These are phyloP conservation scores for Peribatodes rhomboidaria DNA, from an alignment of 2,888 invertebrate genomes.

Conservation along the genomic window DNA sequence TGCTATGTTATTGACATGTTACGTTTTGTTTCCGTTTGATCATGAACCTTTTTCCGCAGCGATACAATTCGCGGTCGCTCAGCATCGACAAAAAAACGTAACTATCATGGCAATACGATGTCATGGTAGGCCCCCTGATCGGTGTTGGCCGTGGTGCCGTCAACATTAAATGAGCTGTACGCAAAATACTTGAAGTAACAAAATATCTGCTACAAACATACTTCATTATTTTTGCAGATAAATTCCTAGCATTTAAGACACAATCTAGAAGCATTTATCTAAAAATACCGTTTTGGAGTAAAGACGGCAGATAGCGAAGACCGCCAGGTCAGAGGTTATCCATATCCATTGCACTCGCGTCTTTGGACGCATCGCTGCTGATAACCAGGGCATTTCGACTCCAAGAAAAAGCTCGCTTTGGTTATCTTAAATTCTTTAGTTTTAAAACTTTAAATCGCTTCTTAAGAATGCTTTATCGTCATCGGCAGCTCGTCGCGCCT, in stretches of 20 bases:
- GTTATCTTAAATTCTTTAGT: slow-evolving; percentile 23
- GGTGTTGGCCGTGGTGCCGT: too few relatives aligned
- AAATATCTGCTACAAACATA: not conserved
- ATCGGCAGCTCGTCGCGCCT: not conserved
- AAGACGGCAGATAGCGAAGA: slow-evolving; percentile 34
- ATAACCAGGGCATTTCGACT: slow-evolving; percentile 21
- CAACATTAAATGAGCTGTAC: too few relatives aligned
- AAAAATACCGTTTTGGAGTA: slow-evolving; percentile 43
- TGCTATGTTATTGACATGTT: too few relatives aligned
- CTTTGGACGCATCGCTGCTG: slow-evolving; percentile 30
- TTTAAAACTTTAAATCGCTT: slow-evolving; percentile 11
- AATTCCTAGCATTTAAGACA: not conserved
- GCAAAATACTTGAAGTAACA: not conserved
- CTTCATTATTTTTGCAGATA: not conserved
- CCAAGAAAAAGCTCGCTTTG: slow-evolving; percentile 16
- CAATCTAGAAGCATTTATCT: slow-evolving; percentile 29
- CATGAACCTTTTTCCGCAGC: too few relatives aligned
- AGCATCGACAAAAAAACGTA: too few relatives aligned
- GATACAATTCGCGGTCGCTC: too few relatives aligned
- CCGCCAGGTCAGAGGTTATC: slow-evolving; percentile 44
- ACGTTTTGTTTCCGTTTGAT: too few relatives aligned
- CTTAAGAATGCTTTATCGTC: slow-evolving; percentile 11
- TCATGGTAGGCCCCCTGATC: too few relatives aligned
- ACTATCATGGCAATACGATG: too few relatives aligned
- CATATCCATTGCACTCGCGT: slow-evolving; percentile 28